Evolutionary conservation across 2,797 vertebrate species (phyloP).

Genomic region (Spondyliosoma cantharus): DNA sequence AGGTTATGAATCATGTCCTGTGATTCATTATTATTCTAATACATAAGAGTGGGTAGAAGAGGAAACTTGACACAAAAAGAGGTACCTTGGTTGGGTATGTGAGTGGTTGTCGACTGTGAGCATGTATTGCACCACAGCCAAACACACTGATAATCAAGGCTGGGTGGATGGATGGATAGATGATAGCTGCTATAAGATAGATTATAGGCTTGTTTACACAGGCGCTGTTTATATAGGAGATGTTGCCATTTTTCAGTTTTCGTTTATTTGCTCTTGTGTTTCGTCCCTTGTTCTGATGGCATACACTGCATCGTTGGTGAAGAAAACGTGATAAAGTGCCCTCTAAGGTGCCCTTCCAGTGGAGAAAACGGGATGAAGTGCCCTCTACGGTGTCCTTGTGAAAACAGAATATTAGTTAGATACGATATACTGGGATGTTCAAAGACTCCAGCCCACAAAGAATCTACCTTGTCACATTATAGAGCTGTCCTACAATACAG

Average conservation of each 20-base stretch:
- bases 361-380: no score
- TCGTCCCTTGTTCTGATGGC: constrained; percentile 17
- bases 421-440: not conserved
- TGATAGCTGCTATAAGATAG: not conserved
- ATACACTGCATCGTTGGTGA: constrained; percentile 11
- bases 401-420: constrained; percentile 3
- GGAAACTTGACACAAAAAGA: constrained; percentile 25
- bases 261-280: constrained; percentile 25
- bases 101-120: constrained; percentile 13
- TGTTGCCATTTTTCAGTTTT: not conserved
- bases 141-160: constrained; percentile 9
- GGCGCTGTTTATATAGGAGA: not conserved
- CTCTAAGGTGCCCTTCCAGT: no score
- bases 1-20: constrained; percentile 62
- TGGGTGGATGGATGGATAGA: constrained; percentile 29
- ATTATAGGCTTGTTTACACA: constrained; percentile 29
- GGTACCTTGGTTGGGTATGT: constrained; percentile 20
- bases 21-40: constrained; percentile 33
- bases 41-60: constrained; percentile 25
- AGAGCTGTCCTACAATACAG: not conserved
- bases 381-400: no score
- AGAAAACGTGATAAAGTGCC: no score
- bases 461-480: constrained; percentile 1
- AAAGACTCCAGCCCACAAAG: not conserved
- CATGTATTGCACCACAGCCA: not conserved